phyloP scores from a whole-genome alignment of 1,140 invertebrate species.

The Drosophila ananassae region DNA sequence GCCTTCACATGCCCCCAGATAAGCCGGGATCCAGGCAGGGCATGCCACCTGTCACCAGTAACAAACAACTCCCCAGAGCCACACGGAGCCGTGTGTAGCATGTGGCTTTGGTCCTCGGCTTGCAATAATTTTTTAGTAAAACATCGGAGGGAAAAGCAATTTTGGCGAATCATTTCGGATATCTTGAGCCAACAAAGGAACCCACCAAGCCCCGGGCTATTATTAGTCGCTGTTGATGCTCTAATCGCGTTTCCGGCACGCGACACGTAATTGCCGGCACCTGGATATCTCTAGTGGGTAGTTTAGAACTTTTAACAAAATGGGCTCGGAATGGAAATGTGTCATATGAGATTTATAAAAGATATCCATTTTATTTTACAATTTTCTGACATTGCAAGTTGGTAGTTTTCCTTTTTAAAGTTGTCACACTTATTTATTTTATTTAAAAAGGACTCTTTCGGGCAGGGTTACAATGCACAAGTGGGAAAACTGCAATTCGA shows the following conservation, averaged over 20 bases:
- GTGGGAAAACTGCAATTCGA: conserved; percentile 7
- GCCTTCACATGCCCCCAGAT: conserved; percentile 35
- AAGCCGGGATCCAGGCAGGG: conserved; percentile 28
- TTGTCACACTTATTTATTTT: not conserved
- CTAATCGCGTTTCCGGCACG: conserved; percentile 55
- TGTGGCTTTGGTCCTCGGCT: conserved; percentile 34
- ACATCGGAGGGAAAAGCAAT: conserved; percentile 48
- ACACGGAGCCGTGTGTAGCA: conserved; percentile 10
- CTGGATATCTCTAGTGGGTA: conserved; percentile 20
- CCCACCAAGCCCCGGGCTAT: conserved; percentile 17
- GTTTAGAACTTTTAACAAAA: conserved; percentile 2
- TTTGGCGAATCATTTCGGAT: conserved; percentile 34
- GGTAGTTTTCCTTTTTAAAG: not conserved
- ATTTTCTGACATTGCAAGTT: not conserved
- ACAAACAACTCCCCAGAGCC: conserved; percentile 70
- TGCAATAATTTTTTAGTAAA: conserved; percentile 69
- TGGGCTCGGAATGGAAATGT: not conserved
- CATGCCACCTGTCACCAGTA: conserved; percentile 46
- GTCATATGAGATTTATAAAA: not conserved
- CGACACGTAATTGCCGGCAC: conserved; percentile 47
- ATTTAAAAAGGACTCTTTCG: not conserved
- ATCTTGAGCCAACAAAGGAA: conserved; percentile 55
- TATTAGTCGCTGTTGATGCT: conserved; percentile 48
- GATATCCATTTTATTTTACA: not conserved
- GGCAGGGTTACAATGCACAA: not conserved